phyloP scores from a whole-genome alignment of 2,797 vertebrate species.

The Epinephelus malabaricus region DNA sequence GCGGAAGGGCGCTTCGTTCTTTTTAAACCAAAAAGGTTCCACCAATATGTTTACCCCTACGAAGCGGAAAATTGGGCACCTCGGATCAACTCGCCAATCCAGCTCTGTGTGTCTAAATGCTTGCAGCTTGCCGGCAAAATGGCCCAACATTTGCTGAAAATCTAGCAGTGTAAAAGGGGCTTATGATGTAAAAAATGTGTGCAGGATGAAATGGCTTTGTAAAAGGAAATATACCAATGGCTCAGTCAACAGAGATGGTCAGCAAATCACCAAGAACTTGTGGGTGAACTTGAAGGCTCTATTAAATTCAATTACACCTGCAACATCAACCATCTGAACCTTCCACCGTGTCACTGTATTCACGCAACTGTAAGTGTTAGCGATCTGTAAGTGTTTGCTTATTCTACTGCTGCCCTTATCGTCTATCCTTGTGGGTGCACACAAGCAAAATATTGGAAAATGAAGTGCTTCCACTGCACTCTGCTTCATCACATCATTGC shows the following conservation, averaged over 20 bases:
- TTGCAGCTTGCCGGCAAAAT: no score
- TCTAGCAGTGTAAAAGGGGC: no score
- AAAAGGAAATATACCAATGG: not conserved
- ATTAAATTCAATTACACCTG: not conserved
- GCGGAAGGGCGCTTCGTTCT: no score
- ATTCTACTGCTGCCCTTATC: not conserved
- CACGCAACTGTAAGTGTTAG: not conserved
- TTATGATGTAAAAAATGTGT: no score
- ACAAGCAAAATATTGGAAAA: not conserved
- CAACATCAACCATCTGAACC: not conserved
- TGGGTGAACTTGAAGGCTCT: not conserved
- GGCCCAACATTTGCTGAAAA: no score
- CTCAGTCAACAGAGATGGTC: not conserved
- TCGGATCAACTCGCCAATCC: no score
- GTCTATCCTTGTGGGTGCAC: not conserved
- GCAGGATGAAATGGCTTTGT: no score
- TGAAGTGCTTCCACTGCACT: not conserved
- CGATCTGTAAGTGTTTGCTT: not conserved
- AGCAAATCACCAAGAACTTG: not conserved
- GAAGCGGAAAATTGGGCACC: no score
- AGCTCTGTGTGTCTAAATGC: no score
- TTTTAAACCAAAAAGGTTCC: no score
- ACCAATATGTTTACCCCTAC: no score
- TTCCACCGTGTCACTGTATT: not conserved
- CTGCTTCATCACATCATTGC: not conserved